phyloP scores from a whole-genome alignment of 2,888 invertebrate species.

The Eristalis tenax region DNA sequence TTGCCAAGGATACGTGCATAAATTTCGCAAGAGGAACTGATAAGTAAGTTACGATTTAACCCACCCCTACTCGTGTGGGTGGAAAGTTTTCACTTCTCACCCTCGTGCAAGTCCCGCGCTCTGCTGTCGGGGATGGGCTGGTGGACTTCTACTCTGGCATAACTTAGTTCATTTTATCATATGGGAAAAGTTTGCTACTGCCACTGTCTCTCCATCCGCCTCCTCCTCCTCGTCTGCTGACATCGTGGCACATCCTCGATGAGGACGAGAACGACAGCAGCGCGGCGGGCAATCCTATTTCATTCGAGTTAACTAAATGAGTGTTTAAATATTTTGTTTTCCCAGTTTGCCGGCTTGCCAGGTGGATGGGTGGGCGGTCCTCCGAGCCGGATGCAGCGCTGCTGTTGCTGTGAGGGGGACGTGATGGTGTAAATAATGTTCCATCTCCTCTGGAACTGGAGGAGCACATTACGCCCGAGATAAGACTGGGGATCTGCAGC shows the following conservation, averaged over 20 bases:
- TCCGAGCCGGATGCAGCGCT: neutral
- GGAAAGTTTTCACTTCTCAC: slow-evolving; percentile 37
- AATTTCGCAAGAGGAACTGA: slow-evolving; percentile 72
- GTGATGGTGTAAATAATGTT: slow-evolving; percentile 55
- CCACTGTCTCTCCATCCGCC: slow-evolving; percentile 26
- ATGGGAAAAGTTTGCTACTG: slow-evolving; percentile 64
- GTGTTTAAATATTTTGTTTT: slow-evolving; percentile 72
- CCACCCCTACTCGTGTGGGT: slow-evolving; percentile 9
- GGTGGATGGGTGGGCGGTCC: slow-evolving; percentile 31
- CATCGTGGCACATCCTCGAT: slow-evolving; percentile 19
- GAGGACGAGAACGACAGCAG: slow-evolving; percentile 21
- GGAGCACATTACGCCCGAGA: slow-evolving; percentile 46
- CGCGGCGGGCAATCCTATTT: slow-evolving; percentile 62
- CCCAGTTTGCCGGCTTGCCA: slow-evolving; percentile 25
- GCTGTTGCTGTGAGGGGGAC: neutral
- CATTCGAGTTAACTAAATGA: slow-evolving; percentile 72
- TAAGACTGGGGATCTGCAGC: slow-evolving; percentile 52
- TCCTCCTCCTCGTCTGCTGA: neutral
- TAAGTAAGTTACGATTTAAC: slow-evolving; percentile 72
- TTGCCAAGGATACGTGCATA: slow-evolving; percentile 71
- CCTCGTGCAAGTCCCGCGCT: neutral
- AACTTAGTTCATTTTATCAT: slow-evolving; percentile 72
- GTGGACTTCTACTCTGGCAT: slow-evolving; percentile 31
- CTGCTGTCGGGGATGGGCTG: slow-evolving; percentile 46
- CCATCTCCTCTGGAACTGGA: slow-evolving; percentile 12